Percentiles rank a stretch among this genome's conserved stretches.
phyloP scores from a whole-genome alignment of 2,113 vertebrate genomes.

The Spea multiplicata region DNA sequence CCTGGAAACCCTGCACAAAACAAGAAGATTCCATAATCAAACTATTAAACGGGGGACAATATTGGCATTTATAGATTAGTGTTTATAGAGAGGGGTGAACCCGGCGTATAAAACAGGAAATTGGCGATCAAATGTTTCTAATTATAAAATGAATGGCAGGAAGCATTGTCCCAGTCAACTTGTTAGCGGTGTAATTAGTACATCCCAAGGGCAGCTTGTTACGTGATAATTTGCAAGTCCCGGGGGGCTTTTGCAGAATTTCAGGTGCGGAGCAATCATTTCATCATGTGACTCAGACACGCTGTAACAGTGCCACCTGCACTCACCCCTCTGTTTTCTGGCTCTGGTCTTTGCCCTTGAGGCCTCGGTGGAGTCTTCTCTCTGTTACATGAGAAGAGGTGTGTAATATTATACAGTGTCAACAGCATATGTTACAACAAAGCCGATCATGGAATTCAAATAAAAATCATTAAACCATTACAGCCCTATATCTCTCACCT shows the following conservation, averaged over 20 bases:
- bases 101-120: neutral
- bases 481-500: slow-evolving; percentile 68
- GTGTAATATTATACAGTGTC: neutral
- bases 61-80: too few species aligned
- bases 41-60: neutral
- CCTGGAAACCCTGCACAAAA: slow-evolving; percentile 86
- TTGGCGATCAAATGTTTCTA: slow-evolving; percentile 9
- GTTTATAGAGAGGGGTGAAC: neutral
- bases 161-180: neutral
- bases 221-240: slow-evolving; percentile 34
- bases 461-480: neutral
- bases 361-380: slow-evolving; percentile 96
- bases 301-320: neutral
- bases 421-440: neutral
- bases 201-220: slow-evolving; percentile 25
- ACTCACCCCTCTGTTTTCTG: slow-evolving; percentile 95
- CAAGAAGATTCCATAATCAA: neutral
- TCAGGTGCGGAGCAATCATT: slow-evolving; percentile 55
- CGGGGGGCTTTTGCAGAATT: slow-evolving; percentile 47
- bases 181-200: slow-evolving; percentile 36
- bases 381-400: slow-evolving; percentile 64
- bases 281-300: slow-evolving; percentile 59
- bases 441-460: neutral
- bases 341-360: slow-evolving; percentile 95
- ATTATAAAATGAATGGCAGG: slow-evolving; percentile 6